Conservation (phyloP, 2,113 vertebrate species). For the Thunnus thynnus region DNA sequence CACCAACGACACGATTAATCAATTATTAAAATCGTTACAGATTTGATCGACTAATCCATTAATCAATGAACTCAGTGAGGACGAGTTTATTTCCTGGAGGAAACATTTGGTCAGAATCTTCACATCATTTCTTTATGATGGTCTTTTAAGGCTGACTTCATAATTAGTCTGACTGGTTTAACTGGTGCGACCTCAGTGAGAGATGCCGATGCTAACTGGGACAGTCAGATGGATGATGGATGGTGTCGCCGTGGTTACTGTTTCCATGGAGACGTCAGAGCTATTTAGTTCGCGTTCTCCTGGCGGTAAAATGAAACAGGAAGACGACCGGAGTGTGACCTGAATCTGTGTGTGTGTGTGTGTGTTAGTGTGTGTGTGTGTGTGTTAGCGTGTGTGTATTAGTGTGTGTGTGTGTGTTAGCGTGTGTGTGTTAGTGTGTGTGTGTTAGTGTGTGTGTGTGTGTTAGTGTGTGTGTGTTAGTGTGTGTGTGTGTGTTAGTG, state of each 20-base stretch:
- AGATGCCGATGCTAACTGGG: slow-evolving; percentile 44
- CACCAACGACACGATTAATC: too few relatives aligned
- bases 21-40: too few relatives aligned
- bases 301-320: slow-evolving; percentile 2
- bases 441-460: neutral
- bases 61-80: too few relatives aligned
- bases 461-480: slow-evolving; percentile 5
- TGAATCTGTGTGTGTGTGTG: neutral
- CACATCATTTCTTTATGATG: neutral
- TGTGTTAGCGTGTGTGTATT: slow-evolving; percentile 23
- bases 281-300: neutral
- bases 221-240: slow-evolving; percentile 25
- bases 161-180: neutral
- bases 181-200: slow-evolving; percentile 37
- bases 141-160: neutral
- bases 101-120: too few relatives aligned
- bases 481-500: slow-evolving; percentile 27
- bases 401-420: slow-evolving; percentile 25
- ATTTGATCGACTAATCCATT: too few relatives aligned
- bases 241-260: slow-evolving; percentile 49
- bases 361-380: slow-evolving; percentile 6
- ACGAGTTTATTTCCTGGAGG: too few relatives aligned
- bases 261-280: slow-evolving; percentile 55
- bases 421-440: neutral
- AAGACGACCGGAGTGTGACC: neutral